A percentile compares a stretch with the other conserved stretches of the same genome.
These are phyloP conservation scores for Calephelis perditalis DNA, from an alignment of 2,888 invertebrate species.

Conservation along the genomic window DNA sequence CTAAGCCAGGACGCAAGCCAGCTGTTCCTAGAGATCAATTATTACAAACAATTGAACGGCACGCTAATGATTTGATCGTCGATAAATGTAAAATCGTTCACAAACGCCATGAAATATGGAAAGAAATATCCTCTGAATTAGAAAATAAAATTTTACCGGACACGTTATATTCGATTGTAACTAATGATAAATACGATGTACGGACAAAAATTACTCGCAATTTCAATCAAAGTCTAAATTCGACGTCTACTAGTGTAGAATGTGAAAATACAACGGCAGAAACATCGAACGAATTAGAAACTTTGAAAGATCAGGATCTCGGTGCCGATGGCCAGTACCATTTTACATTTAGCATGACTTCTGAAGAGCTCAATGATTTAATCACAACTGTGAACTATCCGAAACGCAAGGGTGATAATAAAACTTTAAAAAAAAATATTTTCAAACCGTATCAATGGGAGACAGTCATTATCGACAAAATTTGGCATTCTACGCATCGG, in stretches of 20 bases:
- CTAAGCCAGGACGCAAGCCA: too few relatives aligned
- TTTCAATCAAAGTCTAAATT: slow-evolving; percentile 10
- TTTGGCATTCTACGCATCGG: too few relatives aligned
- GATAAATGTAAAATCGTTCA: too few relatives aligned
- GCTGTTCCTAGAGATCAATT: too few relatives aligned
- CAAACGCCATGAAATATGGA: too few relatives aligned
- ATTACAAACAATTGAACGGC: too few relatives aligned
- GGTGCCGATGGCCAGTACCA: slow-evolving; percentile 14
- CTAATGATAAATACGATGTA: neutral
- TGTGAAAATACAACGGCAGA: slow-evolving; percentile 3
- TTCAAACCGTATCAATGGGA: slow-evolving; percentile 13
- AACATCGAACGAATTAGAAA: slow-evolving; percentile 10
- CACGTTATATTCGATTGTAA: too few relatives aligned
- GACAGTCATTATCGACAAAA: neutral
- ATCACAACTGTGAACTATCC: slow-evolving; percentile 10
- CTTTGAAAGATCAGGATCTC: slow-evolving; percentile 6
- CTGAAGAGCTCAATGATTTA: slow-evolving; percentile 5
- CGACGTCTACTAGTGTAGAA: slow-evolving; percentile 3
- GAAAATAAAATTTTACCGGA: too few relatives aligned
- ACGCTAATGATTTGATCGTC: too few relatives aligned
- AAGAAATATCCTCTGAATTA: too few relatives aligned
- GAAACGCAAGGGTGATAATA: slow-evolving; percentile 7
- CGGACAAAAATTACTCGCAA: slow-evolving; percentile 4
- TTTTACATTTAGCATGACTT: slow-evolving; percentile 10
- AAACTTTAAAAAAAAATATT: slow-evolving; percentile 8